Percentiles rank a stretch among this genome's conserved stretches.
phyloP scores from a whole-genome alignment of 2,113 vertebrate genomes.

The Apodemus speciosus region DNA sequence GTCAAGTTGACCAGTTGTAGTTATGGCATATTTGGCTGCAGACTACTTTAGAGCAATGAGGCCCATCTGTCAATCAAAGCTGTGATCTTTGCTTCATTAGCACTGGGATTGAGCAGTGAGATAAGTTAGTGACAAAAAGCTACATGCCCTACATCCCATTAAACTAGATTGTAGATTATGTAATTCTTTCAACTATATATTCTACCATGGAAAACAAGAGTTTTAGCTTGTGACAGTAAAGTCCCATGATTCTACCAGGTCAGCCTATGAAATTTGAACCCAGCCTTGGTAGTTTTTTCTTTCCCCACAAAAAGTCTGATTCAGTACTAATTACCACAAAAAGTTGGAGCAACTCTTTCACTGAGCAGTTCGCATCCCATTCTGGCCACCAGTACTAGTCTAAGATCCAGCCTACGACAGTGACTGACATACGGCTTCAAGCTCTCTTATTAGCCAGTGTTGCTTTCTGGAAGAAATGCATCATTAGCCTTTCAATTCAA shows the following conservation, averaged over 20 bases:
- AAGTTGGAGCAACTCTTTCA: slow-evolving; percentile 47
- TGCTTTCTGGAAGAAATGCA: slow-evolving; percentile 57
- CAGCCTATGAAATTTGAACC: background rate
- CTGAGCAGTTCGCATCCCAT: slow-evolving; percentile 51
- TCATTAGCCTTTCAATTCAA: slow-evolving; percentile 24
- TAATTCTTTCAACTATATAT: slow-evolving; percentile 38
- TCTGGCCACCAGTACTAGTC: slow-evolving; percentile 33
- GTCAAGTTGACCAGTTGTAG: background rate
- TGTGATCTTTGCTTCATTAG: slow-evolving; percentile 66
- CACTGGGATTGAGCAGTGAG: background rate
- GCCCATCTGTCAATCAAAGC: slow-evolving; percentile 71
- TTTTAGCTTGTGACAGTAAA: background rate
- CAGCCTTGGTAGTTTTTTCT: background rate
- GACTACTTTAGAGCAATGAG: slow-evolving; percentile 22
- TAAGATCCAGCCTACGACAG: slow-evolving; percentile 54
- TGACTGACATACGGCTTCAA: slow-evolving; percentile 30
- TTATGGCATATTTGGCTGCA: background rate
- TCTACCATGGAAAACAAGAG: background rate
- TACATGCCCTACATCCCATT: background rate
- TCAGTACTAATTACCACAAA: slow-evolving; percentile 53
- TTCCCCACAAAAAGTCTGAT: background rate
- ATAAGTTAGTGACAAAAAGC: slow-evolving; percentile 41
- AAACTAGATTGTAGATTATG: background rate
- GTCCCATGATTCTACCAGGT: background rate
- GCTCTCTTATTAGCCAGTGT: slow-evolving; percentile 18